A percentile compares a stretch with the other conserved stretches of the same genome.
These are phyloP conservation scores for Melanaphis sacchari DNA, from an alignment of 1,140 invertebrate genomes.

Conservation along the genomic window DNA sequence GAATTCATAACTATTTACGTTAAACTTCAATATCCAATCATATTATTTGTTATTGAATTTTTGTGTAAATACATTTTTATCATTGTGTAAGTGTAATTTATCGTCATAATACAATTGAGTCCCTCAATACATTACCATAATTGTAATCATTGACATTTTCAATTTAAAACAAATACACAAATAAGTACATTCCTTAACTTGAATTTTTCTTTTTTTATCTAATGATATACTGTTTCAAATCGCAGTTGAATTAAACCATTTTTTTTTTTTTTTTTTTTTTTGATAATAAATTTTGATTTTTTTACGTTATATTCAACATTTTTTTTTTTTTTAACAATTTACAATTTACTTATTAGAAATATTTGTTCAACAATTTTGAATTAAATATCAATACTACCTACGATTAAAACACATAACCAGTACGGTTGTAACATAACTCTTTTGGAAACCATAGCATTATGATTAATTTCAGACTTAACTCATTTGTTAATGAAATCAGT, in stretches of 20 bases:
- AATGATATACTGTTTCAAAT: background rate
- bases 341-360: background rate
- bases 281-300: background rate
- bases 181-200: background rate
- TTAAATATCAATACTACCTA: background rate
- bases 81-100: background rate
- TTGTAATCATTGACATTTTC: background rate
- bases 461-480: background rate
- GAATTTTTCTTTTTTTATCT: background rate
- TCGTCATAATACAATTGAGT: background rate
- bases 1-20: background rate
- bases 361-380: background rate
- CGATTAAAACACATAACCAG: background rate
- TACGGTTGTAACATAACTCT: background rate
- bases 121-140: background rate
- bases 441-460: background rate
- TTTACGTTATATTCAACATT: background rate
- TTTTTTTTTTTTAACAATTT: background rate
- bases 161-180: background rate
- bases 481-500: background rate
- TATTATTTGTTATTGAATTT: background rate
- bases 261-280: no score
- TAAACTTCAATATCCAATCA: background rate
- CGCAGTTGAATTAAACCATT: background rate
- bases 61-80: background rate